Conservation (phyloP, 2,113 vertebrate genomes). For the Shinisaurus crocodilurus region DNA sequence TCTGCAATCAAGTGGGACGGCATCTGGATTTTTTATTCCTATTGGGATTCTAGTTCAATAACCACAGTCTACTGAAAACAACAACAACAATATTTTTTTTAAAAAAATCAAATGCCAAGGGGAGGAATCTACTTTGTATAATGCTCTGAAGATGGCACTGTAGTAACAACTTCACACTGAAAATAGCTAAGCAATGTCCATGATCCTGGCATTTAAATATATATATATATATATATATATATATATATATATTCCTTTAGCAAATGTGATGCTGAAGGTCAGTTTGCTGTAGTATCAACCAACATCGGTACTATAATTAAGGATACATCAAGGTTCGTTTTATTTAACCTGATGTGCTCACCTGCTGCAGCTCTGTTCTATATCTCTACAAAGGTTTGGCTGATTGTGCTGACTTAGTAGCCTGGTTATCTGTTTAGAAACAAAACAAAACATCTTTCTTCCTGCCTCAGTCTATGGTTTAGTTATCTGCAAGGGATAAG, state of each 20-base stretch:
- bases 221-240: no score
- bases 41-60: conserved; percentile 27
- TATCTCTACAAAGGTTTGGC: conserved; percentile 1
- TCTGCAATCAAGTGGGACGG: background rate
- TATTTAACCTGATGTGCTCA: conserved; percentile 44
- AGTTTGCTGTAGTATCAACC: conserved; percentile 39
- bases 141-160: conserved; percentile 79
- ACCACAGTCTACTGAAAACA: conserved; percentile 31
- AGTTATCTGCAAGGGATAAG: background rate
- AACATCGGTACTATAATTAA: conserved; percentile 54
- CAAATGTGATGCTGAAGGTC: conserved; percentile 48
- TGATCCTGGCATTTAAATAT: conserved; percentile 54
- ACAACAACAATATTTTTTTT: conserved; percentile 40
- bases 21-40: background rate
- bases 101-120: conserved; percentile 19
- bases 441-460: background rate
- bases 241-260: no score
- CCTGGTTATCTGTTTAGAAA: background rate
- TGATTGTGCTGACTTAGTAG: conserved; percentile 29
- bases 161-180: conserved; percentile 71
- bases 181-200: conserved; percentile 51
- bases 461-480: background rate
- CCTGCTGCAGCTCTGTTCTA: conserved; percentile 43
- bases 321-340: conserved; percentile 31
- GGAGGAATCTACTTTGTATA: conserved; percentile 55